Evolutionary conservation across 2,888 invertebrate genomes (phyloP), one percentile per base, ranked within the genome.

Genomic region (Plebejus argus): DNA sequence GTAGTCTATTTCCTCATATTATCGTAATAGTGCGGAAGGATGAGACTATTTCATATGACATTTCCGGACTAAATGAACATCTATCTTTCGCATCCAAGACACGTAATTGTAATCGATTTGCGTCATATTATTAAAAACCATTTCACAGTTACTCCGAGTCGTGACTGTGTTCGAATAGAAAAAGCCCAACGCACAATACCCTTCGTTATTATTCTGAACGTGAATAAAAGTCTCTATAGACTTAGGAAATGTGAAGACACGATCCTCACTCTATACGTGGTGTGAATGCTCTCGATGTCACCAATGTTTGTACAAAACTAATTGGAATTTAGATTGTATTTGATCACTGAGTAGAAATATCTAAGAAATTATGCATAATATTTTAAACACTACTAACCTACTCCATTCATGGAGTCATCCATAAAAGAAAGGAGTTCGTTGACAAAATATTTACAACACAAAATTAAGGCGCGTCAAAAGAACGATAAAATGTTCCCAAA

Each of bases 91-190:
- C 28, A 71, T 20, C 8, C 39, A 39, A 71, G 39, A 71, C 71
- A 39, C 74, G 23, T 49, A 53, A 23, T 28, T 18, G 74, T 74
- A 74, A 53, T 53, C 28, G 72, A 49, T 72, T 45, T 72, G 20
- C 74, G 49, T 74, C 49, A 74, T 74, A n/a, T 70, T 74, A 74
- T 74, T 49, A 74, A 49, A 18, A 53, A 74, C 23, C 53, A 74
- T 53, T 72, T 74, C 74, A 74, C 74, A 74, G 74, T 74, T 74
- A 74, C 74, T 66, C 28, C 20, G 28, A 39, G 49, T 74, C 74
- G 74, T 74, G 74, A 74, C 74, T 53, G 8, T 49, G 23, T 18
- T 74, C 28, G 2, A 53, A 74, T 49, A 49, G 72, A 72, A 72
- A 72, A 28, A 74, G 49, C 49, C 49, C 23, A 53, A 74, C 74